Percentiles rank a stretch among this genome's conserved stretches.
phyloP scores from a whole-genome alignment of 2,113 vertebrate genomes.

The Hemiprocne comata region DNA sequence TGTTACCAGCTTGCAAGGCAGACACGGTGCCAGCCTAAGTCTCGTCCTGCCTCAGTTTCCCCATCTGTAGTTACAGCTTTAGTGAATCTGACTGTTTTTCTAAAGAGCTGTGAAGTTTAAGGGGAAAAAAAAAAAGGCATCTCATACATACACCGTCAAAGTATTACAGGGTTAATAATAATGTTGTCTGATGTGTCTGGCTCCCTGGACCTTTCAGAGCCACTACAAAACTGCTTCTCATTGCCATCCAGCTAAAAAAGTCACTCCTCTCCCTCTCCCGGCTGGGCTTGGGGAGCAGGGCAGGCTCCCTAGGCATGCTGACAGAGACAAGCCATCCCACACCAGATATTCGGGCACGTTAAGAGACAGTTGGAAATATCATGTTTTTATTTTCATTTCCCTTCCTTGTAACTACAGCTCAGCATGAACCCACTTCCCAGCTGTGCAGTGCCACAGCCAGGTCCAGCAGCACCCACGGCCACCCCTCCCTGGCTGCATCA shows the following conservation, averaged over 20 bases:
- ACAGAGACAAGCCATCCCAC: background rate
- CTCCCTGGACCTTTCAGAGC: background rate
- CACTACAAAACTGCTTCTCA: background rate
- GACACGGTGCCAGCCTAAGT: background rate
- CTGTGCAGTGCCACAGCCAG: rapidly evolving
- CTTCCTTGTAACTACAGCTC: rapidly evolving
- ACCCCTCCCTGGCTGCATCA: background rate
- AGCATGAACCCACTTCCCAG: background rate
- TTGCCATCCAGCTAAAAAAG: background rate
- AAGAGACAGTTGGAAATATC: background rate
- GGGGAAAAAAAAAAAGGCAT: background rate
- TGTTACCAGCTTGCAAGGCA: rapidly evolving
- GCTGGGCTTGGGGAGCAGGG: background rate
- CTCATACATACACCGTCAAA: background rate
- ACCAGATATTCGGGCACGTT: rapidly evolving
- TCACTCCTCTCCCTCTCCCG: background rate
- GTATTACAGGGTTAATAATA: background rate
- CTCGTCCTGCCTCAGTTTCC: background rate
- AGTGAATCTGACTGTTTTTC: background rate
- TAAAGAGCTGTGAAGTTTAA: background rate
- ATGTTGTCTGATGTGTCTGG: background rate
- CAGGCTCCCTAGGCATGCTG: background rate
- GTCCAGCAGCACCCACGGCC: background rate
- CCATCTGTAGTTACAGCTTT: background rate
- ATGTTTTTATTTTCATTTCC: background rate